These are phyloP conservation scores for Litocranius walleri DNA, from an alignment of 2,113 vertebrate genomes.

Conservation along the genomic window DNA sequence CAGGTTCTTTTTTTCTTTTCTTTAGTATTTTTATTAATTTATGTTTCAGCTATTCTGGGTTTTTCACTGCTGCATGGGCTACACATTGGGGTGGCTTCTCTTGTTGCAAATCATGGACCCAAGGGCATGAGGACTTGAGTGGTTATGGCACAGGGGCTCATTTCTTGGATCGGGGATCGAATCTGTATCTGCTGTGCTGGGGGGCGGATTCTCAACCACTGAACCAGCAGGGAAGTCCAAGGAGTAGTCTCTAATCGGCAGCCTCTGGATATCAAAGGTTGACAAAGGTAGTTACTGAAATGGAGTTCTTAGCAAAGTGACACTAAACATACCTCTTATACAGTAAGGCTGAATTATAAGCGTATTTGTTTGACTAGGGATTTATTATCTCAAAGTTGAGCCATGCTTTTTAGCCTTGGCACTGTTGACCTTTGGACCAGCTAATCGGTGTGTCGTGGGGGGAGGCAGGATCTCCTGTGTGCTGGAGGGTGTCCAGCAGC, in stretches of 20 bases:
- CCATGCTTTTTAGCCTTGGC: not conserved
- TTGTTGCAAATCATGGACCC: not conserved
- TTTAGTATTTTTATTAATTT: not conserved
- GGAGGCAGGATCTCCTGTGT: accelerated
- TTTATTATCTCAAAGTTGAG: not conserved
- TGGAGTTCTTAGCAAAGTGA: not conserved
- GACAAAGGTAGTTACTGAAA: not conserved
- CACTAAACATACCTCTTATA: not conserved
- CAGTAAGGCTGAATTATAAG: not conserved
- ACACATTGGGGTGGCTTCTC: not conserved
- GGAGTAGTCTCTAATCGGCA: not conserved
- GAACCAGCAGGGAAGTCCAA: not conserved
- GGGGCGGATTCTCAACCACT: not conserved
- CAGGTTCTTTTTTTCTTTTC: not conserved
- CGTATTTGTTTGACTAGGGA: not conserved
- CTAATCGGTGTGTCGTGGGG: not conserved
- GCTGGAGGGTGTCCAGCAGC: not conserved
- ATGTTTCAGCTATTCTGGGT: not conserved
- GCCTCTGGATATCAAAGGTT: not conserved
- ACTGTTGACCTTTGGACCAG: not conserved
- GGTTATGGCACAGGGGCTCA: not conserved
- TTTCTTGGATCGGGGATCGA: not conserved
- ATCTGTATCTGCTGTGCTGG: not conserved
- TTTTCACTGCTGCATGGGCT: not conserved
- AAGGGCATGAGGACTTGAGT: not conserved